Evolutionary conservation across 2,797 vertebrate genomes (phyloP).

Genomic region (Pipistrellus kuhlii): DNA sequence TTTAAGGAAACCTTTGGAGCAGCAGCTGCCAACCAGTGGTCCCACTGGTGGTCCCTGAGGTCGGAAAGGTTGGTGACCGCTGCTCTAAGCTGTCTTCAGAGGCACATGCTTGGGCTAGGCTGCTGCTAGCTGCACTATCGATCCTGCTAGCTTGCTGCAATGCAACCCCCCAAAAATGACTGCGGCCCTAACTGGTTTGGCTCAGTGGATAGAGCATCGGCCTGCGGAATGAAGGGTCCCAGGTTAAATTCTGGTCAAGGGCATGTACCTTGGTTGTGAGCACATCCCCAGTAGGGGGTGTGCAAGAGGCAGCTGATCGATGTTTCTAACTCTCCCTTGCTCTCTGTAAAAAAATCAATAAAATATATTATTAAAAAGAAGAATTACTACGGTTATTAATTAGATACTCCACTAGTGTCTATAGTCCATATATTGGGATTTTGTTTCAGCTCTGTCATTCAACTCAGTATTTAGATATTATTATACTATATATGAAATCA

Average conservation of each 20-base stretch:
- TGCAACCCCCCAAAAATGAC: neutral
- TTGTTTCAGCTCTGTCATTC: neutral
- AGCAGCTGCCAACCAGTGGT: neutral
- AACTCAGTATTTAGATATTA: neutral
- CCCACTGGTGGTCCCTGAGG: no score
- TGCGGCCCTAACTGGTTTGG: neutral
- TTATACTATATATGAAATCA: neutral
- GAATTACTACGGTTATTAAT: neutral
- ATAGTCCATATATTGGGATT: neutral
- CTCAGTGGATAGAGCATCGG: no score
- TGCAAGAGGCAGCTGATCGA: no score
- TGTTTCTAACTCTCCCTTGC: no score
- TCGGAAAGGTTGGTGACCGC: no score
- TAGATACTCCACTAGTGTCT: neutral
- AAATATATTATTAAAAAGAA: neutral
- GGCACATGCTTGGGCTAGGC: neutral
- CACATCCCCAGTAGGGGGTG: no score
- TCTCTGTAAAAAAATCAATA: no score
- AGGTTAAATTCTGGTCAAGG: no score
- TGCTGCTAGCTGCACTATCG: neutral
- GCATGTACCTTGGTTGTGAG: no score
- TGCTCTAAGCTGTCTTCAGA: neutral
- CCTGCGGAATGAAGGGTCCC: no score
- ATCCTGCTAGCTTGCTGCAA: neutral
- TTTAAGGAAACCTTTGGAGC: no score